Conservation (phyloP, 2,888 invertebrate genomes). For the Priocnemis perturbator region DNA sequence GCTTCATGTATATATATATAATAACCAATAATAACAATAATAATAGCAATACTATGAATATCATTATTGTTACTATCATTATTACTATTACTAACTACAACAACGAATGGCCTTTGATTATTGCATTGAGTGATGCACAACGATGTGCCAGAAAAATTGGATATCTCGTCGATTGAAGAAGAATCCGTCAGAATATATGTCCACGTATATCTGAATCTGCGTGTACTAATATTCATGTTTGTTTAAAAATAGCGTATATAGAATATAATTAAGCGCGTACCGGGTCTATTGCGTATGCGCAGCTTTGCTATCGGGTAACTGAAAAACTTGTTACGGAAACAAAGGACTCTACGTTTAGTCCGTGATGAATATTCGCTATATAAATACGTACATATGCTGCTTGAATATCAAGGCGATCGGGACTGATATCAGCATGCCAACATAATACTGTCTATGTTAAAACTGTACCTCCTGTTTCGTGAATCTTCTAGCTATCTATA, state of each 20-base stretch:
- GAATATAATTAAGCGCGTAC: not conserved
- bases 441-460: too few relatives aligned
- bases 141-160: conserved; percentile 57
- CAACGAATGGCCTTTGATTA: conserved; percentile 72
- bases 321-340: not conserved
- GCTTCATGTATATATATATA: conserved; percentile 9
- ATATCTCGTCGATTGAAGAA: conserved; percentile 20
- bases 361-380: too few relatives aligned
- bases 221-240: not conserved
- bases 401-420: too few relatives aligned
- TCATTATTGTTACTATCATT: too few relatives aligned
- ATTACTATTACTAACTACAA: conserved; percentile 53
- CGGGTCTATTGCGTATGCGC: not conserved
- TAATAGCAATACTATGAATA: conserved; percentile 30
- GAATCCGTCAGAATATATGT: conserved; percentile 14
- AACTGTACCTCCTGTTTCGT: too few relatives aligned
- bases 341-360: too few relatives aligned
- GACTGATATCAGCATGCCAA: too few relatives aligned
- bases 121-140: conserved; percentile 69
- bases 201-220: not conserved
- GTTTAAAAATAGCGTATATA: conserved; percentile 2
- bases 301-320: not conserved
- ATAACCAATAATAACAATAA: conserved; percentile 10
- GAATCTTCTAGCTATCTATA: too few relatives aligned
- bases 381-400: too few relatives aligned